Evolutionary conservation across 2,113 vertebrate species (phyloP).

Genomic region (Lepus americanus): DNA sequence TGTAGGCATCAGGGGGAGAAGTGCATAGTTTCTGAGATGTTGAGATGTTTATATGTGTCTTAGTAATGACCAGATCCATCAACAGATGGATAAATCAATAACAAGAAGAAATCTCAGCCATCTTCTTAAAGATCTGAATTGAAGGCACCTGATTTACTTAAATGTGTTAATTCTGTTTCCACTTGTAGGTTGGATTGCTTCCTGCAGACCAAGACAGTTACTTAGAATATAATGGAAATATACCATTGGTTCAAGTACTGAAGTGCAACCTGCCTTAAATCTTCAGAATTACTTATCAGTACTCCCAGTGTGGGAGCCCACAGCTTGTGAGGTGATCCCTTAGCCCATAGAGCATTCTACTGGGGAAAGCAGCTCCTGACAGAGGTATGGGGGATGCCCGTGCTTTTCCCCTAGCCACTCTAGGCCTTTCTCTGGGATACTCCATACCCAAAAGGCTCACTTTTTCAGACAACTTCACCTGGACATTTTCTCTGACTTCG

Average conservation of each 20-base stretch:
- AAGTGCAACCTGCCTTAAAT: constrained; percentile 44
- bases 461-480: too few relatives aligned
- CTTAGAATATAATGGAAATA: constrained; percentile 54
- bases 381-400: too few relatives aligned
- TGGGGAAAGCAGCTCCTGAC: rapidly evolving
- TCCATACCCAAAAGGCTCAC: rapidly evolving
- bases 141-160: neutral
- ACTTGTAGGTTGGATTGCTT: neutral
- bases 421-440: neutral
- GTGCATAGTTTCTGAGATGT: neutral
- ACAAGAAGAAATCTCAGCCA: neutral
- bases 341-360: neutral
- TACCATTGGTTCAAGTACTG: neutral
- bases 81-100: constrained; percentile 66
- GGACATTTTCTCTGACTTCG: neutral
- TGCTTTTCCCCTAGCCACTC: neutral
- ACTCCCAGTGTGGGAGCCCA: constrained; percentile 30
- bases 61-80: constrained; percentile 52
- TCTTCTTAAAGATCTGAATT: constrained; percentile 25
- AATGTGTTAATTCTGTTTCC: neutral
- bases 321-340: neutral
- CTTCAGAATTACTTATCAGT: constrained; percentile 59
- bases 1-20: neutral
- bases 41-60: constrained; percentile 45
- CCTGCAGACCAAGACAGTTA: constrained; percentile 49